phyloP scores from a whole-genome alignment of 2,888 invertebrate genomes.

The Macrophya alboannulata region DNA sequence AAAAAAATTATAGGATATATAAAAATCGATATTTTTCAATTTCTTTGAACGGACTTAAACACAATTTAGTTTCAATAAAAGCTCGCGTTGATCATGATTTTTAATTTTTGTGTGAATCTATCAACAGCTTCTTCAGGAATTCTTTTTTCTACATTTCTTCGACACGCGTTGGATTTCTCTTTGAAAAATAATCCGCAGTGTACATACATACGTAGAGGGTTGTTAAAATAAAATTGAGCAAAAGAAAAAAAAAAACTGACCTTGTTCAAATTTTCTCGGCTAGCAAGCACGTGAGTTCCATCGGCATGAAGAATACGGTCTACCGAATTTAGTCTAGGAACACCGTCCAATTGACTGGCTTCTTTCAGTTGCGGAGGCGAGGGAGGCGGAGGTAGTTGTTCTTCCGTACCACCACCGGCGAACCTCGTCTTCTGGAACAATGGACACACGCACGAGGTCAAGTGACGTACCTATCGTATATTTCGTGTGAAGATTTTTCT shows the following conservation, averaged over 20 bases:
- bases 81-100: no score
- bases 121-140: no score
- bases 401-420: constrained; percentile 79
- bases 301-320: constrained; percentile 78
- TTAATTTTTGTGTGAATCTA: no score
- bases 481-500: neutral
- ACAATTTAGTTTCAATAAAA: no score
- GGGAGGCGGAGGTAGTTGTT: constrained; percentile 82
- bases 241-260: constrained; percentile 64
- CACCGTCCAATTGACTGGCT: constrained; percentile 74
- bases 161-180: no score
- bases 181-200: no score
- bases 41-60: no score
- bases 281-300: constrained; percentile 70
- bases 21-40: neutral
- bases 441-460: constrained; percentile 36
- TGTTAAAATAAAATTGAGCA: neutral
- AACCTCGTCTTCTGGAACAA: constrained; percentile 82
- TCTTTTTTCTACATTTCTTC: no score
- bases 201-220: no score
- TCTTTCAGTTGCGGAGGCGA: constrained; percentile 80
- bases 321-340: constrained; percentile 79
- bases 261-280: constrained; percentile 74
- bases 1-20: neutral
- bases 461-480: neutral